Percentiles rank a stretch among this genome's conserved stretches.
phyloP scores from a whole-genome alignment of 2,888 invertebrate genomes.

The Hydrotaea cyrtoneurina region DNA sequence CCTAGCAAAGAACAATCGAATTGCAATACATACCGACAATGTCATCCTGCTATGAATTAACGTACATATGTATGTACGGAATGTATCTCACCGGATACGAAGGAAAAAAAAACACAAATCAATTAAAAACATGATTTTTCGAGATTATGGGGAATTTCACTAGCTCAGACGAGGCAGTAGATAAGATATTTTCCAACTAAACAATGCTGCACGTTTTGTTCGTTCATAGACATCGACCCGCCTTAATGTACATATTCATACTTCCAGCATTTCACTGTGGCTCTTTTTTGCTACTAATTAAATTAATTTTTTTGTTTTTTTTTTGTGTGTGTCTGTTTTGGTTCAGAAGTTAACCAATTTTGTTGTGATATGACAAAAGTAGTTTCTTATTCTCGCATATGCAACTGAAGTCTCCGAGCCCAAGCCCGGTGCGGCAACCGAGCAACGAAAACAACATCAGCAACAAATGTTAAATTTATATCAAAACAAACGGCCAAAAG shows the following conservation, averaged over 20 bases:
- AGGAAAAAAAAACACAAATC: neutral
- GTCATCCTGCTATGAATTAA: too few relatives aligned
- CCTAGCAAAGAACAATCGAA: slow-evolving; percentile 1
- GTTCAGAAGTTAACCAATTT: slow-evolving; percentile 25
- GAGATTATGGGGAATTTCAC: too few relatives aligned
- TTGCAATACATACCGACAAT: slow-evolving; percentile 11
- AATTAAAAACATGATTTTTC: too few relatives aligned
- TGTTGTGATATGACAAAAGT: slow-evolving; percentile 44
- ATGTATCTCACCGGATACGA: neutral
- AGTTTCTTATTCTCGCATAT: slow-evolving; percentile 30
- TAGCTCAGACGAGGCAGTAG: too few relatives aligned
- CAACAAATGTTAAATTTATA: slow-evolving; percentile 63
- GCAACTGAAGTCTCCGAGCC: neutral
- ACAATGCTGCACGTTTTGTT: neutral
- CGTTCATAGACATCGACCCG: neutral
- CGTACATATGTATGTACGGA: neutral
- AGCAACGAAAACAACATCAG: slow-evolving; percentile 43
- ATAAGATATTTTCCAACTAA: too few relatives aligned
- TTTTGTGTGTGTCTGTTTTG: neutral
- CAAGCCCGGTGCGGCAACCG: neutral
- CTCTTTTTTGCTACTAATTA: slow-evolving; percentile 42
- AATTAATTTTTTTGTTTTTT: slow-evolving; percentile 57
- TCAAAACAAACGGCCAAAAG: slow-evolving; percentile 38
- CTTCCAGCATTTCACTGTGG: too few relatives aligned
- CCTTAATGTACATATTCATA: too few relatives aligned